A percentile compares a stretch with the other conserved stretches of the same genome.
These are phyloP conservation scores for Emys orbicularis DNA, from an alignment of 2,797 vertebrate genomes.

Conservation along the genomic window DNA sequence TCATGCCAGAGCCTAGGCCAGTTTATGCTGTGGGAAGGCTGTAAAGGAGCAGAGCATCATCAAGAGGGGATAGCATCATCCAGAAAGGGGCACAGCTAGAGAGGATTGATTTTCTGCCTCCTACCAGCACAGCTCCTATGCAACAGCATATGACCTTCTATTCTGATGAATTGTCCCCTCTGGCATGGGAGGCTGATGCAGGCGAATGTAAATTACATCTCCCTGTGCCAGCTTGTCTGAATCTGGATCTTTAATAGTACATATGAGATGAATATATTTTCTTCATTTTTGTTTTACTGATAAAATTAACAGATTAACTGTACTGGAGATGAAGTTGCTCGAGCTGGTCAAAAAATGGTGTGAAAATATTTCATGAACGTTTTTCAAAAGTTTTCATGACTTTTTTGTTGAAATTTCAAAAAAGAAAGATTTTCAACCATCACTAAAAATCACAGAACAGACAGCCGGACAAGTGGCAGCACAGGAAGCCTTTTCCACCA, in stretches of 20 bases:
- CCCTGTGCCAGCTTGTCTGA: slow-evolving; percentile 35
- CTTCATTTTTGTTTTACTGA: slow-evolving; percentile 37
- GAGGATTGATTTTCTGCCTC: not conserved
- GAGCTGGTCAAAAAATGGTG: slow-evolving; percentile 2
- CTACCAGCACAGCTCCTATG: not conserved
- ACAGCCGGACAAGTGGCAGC: not conserved
- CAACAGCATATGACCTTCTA: not conserved
- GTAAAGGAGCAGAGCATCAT: not conserved
- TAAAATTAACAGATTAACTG: slow-evolving; percentile 43
- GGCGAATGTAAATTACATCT: slow-evolving; percentile 29
- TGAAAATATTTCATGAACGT: not conserved
- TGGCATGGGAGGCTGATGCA: slow-evolving; percentile 19
- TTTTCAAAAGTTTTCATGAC: not conserved
- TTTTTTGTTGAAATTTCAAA: not conserved
- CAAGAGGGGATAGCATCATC: not conserved
- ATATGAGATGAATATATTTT: slow-evolving; percentile 4
- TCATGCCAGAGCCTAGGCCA: not conserved
- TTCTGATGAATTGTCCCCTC: not conserved
- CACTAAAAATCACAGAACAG: not conserved
- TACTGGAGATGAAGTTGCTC: slow-evolving; percentile 5
- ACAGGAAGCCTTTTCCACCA: not conserved
- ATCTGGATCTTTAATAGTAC: slow-evolving; percentile 32
- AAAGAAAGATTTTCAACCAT: not conserved
- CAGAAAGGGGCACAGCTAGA: not conserved
- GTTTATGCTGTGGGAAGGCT: not conserved